phyloP scores from a whole-genome alignment of 53 echinoderm and acorn worm species.

The Hippasteria phrygiana region DNA sequence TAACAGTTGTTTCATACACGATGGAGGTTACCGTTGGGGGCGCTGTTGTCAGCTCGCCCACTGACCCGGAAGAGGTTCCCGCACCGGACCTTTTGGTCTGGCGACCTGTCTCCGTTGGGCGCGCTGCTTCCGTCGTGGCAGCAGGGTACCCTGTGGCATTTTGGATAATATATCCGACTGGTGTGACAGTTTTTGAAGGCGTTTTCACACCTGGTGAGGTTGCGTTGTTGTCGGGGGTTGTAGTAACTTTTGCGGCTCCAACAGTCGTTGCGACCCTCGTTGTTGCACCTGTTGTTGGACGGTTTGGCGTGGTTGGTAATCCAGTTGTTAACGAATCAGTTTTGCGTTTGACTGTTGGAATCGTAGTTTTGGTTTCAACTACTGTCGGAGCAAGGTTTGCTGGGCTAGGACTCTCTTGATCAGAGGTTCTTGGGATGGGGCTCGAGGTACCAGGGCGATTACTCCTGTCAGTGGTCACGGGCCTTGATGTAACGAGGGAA shows the following conservation, averaged over 20 bases:
- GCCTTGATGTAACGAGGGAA: neutral
- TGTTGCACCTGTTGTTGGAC: neutral
- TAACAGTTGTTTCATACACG: neutral
- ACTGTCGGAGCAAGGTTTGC: neutral
- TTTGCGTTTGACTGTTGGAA: neutral
- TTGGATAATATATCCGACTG: neutral
- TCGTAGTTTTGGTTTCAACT: neutral
- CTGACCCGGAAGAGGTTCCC: slow-evolving; percentile 13
- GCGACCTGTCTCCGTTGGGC: neutral
- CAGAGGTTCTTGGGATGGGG: neutral
- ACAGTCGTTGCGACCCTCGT: neutral
- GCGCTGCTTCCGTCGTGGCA: neutral
- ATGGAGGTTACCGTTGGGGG: neutral
- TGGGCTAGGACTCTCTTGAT: neutral
- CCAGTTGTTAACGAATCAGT: neutral
- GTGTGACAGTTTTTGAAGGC: neutral
- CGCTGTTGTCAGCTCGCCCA: neutral
- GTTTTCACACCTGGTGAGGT: neutral
- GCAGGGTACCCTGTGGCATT: neutral
- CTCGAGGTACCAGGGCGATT: neutral
- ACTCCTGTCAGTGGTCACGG: neutral
- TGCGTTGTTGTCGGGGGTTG: neutral
- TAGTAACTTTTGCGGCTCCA: neutral
- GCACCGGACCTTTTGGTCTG: neutral
- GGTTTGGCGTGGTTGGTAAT: neutral